A percentile compares a stretch with the other conserved stretches of the same genome.
Evolutionary conservation across 2,888 invertebrate genomes (phyloP).

Genomic region (Epiblema foenella): DNA sequence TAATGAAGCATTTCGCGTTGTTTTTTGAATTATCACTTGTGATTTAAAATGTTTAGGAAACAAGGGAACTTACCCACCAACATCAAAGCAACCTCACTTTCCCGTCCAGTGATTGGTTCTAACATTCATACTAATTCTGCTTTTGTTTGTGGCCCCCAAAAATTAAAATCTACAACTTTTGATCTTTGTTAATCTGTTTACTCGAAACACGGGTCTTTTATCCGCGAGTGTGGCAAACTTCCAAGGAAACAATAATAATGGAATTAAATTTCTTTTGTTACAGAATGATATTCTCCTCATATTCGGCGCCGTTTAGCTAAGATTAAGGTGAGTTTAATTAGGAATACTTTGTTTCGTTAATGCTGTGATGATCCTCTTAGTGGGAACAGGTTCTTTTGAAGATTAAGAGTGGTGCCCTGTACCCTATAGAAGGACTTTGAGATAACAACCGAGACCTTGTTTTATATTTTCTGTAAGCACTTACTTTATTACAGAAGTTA

Average conservation of each 20-base stretch:
- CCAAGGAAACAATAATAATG: slow-evolving; percentile 27
- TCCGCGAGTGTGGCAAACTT: slow-evolving; percentile 26
- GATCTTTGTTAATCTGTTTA: slow-evolving; percentile 30
- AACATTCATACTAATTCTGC: slow-evolving; percentile 20
- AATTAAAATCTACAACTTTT: slow-evolving; percentile 17
- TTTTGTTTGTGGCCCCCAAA: slow-evolving; percentile 17
- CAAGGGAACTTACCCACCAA: background rate
- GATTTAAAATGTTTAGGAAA: background rate
- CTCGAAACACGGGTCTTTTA: slow-evolving; percentile 17
- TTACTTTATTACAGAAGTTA: background rate
- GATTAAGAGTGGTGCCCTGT: slow-evolving; percentile 19
- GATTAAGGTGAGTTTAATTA: slow-evolving; percentile 66
- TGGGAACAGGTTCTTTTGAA: slow-evolving; percentile 36
- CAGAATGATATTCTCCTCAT: slow-evolving; percentile 82
- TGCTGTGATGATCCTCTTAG: slow-evolving; percentile 33
- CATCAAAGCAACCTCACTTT: background rate
- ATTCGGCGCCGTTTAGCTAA: slow-evolving; percentile 79
- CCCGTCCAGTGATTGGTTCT: background rate
- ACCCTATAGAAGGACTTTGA: slow-evolving; percentile 1
- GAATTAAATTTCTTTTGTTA: slow-evolving; percentile 61
- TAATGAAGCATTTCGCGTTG: too few relatives aligned
- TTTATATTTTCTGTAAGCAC: background rate
- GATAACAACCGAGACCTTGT: slow-evolving; percentile 3
- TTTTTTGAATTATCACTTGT: background rate
- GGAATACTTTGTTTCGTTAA: slow-evolving; percentile 36